Evolutionary conservation across 23 tunicate genomes (phyloP), one percentile per base, ranked within the genome.

Genomic region (Styela clava): DNA sequence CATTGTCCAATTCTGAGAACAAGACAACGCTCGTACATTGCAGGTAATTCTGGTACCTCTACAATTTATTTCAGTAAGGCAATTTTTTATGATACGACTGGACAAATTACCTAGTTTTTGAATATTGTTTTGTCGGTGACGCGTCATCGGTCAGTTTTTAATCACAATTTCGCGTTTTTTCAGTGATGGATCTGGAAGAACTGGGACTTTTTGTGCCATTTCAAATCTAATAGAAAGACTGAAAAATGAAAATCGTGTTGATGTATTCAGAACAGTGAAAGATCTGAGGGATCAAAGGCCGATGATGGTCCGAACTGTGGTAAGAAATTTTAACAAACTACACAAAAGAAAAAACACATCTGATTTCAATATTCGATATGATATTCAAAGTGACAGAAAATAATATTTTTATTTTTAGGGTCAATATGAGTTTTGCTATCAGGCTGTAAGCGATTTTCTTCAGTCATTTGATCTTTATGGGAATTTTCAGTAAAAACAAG

Each of bases 391-490:
- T n/a, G n/a, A n/a, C n/a, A n/a, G n/a, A n/a, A n/a, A n/a, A n/a
- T n/a, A n/a, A n/a, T n/a, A n/a, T n/a, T 24, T 27, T 16, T 65
- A 24, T 26, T 76, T 76, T 76, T 64, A 76, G 81, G 64, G 33
- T 27, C 87, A 69, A n/a, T 88, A 78, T 74, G 67, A 83, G 61
- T 82, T 78, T 52, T 88, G 93, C 80, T 88, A 88, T 68, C 74
- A 69, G 5, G 84, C 80, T 28, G 93, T 44, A 12, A 30, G 68
- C 21, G 87, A 83, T 61, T 88, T 69, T 67, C 22, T 88, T 26
- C 74, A 88, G 68, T 78, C 86, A 44, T 88, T 88, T 3, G 87
- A 88, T 67, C 63, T 78, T 62, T 88, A 88, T 35, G 87, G 84
- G 26, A 88, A 88, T 74, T 83, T 88, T 56, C 82, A 83, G 33